Percentiles rank a stretch among this genome's conserved stretches.
phyloP scores from a whole-genome alignment of 92 coral and sea anemone genomes.

The Montipora capitata region DNA sequence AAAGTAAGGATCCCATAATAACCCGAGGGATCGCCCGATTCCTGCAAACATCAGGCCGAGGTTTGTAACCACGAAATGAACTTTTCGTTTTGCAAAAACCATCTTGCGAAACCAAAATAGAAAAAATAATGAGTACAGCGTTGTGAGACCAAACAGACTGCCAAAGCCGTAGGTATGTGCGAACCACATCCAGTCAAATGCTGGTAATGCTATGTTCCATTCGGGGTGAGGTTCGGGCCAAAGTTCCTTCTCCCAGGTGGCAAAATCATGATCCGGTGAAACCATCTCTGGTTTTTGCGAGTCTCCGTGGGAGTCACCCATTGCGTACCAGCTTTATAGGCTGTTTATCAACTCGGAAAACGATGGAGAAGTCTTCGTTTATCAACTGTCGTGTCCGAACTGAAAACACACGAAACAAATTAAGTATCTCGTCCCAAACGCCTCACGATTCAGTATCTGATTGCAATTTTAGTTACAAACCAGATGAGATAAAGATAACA shows the following conservation, averaged over 20 bases:
- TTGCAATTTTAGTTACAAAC: too few species aligned
- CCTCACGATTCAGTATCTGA: too few species aligned
- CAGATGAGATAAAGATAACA: too few species aligned
- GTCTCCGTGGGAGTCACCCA: neutral
- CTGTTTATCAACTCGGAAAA: too few species aligned
- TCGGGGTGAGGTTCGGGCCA: slow-evolving; percentile 85
- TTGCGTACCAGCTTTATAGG: too few species aligned
- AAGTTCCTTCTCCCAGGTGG: neutral
- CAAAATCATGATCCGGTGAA: neutral
- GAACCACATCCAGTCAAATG: slow-evolving; percentile 71
- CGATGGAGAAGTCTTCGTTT: too few species aligned
- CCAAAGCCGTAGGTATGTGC: slow-evolving; percentile 73
- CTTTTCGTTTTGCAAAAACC: slow-evolving; percentile 25
- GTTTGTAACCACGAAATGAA: slow-evolving; percentile 52
- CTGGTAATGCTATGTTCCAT: slow-evolving; percentile 57
- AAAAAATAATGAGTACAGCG: slow-evolving; percentile 34
- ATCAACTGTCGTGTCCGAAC: too few species aligned
- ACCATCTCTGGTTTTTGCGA: neutral
- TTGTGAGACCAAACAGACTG: slow-evolving; percentile 40
- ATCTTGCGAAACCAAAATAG: slow-evolving; percentile 22
- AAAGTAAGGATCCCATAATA: slow-evolving; percentile 81
- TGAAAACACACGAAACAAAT: too few species aligned
- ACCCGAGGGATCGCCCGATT: slow-evolving; percentile 56
- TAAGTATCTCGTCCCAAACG: neutral
- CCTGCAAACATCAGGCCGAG: slow-evolving; percentile 65